Conservation (phyloP, 2,113 vertebrate species). For the Vulpes vulpes region DNA sequence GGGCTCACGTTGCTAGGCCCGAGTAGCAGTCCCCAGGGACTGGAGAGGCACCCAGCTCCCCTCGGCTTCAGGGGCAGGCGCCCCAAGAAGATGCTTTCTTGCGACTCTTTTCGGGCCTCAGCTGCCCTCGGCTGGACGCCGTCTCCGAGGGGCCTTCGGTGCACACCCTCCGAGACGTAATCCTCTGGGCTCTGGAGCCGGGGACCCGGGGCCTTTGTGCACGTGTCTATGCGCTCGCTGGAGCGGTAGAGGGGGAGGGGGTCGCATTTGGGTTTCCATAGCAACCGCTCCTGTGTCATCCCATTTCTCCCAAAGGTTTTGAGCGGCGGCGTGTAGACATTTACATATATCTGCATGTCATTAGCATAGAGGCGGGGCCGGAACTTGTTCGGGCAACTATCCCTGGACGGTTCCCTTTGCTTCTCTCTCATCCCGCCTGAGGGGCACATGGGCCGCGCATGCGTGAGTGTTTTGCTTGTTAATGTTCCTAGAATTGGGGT, state of each 20-base stretch:
- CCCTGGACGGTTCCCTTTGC: conserved; percentile 59
- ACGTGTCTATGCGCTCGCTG: conserved; percentile 47
- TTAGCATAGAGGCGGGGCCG: conserved; percentile 74
- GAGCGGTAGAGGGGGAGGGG: not conserved
- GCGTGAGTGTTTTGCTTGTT: conserved; percentile 47
- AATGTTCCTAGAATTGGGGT: not conserved
- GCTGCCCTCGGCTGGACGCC: not conserved
- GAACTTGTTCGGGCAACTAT: conserved; percentile 71
- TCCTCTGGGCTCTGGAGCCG: conserved; percentile 37
- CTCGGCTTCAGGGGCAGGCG: not conserved
- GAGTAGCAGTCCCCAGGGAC: not conserved
- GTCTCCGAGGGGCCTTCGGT: conserved; percentile 39
- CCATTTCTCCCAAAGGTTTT: conserved; percentile 76
- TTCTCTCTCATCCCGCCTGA: not conserved
- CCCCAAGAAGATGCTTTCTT: not conserved
- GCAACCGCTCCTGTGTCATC: conserved; percentile 69
- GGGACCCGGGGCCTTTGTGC: conserved; percentile 66
- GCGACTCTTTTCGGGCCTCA: not conserved
- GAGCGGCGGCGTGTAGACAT: conserved; percentile 31
- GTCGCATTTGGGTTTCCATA: conserved; percentile 72
- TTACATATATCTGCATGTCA: conserved; percentile 79
- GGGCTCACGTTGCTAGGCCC: conserved; percentile 66
- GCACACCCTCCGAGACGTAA: conserved; percentile 56
- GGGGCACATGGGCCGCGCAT: conserved; percentile 20
- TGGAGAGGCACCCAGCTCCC: not conserved